A percentile compares a stretch with the other conserved stretches of the same genome.
Evolutionary conservation across 2,113 vertebrate genomes (phyloP).

Genomic region (Scophthalmus maximus): DNA sequence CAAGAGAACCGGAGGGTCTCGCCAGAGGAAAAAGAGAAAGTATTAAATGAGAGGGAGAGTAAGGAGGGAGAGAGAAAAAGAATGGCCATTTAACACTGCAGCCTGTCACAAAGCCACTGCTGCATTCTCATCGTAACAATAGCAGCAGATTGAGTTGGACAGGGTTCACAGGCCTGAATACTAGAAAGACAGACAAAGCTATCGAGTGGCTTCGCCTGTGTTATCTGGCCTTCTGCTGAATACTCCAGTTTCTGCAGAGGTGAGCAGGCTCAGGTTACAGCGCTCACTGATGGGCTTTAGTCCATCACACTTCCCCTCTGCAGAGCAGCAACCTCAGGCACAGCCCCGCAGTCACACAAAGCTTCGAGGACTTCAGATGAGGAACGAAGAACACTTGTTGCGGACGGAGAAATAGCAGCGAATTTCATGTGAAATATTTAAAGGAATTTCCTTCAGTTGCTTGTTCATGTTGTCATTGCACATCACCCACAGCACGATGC

Average conservation of each 20-base stretch:
- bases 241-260: conserved; percentile 47
- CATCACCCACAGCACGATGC: background rate
- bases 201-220: conserved; percentile 64
- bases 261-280: conserved; percentile 60
- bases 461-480: conserved; percentile 6
- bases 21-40: conserved; percentile 15
- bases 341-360: background rate
- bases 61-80: background rate
- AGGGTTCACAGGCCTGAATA: conserved; percentile 72
- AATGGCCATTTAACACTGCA: conserved; percentile 43
- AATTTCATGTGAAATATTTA: background rate
- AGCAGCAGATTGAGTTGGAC: conserved; percentile 79
- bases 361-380: background rate
- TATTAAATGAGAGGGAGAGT: conserved; percentile 19
- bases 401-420: background rate
- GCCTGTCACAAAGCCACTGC: conserved; percentile 64
- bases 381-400: background rate
- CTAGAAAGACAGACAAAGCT: conserved; percentile 68
- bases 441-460: background rate
- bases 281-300: conserved; percentile 38
- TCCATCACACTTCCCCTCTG: conserved; percentile 54
- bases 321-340: conserved; percentile 16
- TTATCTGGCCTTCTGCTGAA: conserved; percentile 61
- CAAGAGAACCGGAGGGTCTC: conserved; percentile 33
- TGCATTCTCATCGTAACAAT: conserved; percentile 72